A percentile compares a stretch with the other conserved stretches of the same genome.
phyloP scores from a whole-genome alignment of 2,113 vertebrate species.

The Blennius ocellaris region DNA sequence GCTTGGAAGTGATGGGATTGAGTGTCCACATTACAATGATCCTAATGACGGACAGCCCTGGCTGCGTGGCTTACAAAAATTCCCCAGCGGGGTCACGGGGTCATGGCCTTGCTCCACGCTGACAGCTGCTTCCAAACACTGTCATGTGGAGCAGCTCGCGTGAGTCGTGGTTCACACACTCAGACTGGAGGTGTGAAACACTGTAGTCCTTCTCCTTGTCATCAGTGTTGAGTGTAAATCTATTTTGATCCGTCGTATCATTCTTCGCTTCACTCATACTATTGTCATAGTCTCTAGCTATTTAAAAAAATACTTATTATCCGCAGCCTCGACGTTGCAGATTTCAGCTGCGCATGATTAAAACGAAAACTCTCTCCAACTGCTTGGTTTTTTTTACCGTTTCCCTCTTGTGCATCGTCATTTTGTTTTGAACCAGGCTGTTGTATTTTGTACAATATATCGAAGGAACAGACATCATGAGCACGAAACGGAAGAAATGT shows the following conservation, averaged over 20 bases:
- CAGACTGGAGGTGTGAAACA: neutral
- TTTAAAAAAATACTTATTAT: no score
- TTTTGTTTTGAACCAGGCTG: constrained; percentile 7
- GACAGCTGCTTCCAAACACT: neutral
- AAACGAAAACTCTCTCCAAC: neutral
- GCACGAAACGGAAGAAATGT: neutral
- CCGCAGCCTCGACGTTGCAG: no score
- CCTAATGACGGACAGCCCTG: no score
- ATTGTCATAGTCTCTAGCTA: no score
- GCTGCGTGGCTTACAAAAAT: neutral
- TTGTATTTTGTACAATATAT: constrained; percentile 4
- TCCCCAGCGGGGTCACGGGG: neutral
- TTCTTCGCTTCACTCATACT: no score
- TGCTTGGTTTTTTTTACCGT: neutral
- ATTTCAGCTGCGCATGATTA: neutral
- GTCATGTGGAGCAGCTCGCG: constrained; percentile 3
- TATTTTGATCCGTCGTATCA: neutral
- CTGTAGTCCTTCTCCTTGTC: neutral
- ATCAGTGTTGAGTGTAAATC: neutral
- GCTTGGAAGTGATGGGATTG: neutral
- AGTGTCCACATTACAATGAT: neutral
- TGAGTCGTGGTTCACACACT: neutral
- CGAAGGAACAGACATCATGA: neutral
- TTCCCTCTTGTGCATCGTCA: neutral
- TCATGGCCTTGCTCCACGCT: neutral